Evolutionary conservation across 2,797 vertebrate species (phyloP).

Genomic region (Oceanodroma leucorhoa): DNA sequence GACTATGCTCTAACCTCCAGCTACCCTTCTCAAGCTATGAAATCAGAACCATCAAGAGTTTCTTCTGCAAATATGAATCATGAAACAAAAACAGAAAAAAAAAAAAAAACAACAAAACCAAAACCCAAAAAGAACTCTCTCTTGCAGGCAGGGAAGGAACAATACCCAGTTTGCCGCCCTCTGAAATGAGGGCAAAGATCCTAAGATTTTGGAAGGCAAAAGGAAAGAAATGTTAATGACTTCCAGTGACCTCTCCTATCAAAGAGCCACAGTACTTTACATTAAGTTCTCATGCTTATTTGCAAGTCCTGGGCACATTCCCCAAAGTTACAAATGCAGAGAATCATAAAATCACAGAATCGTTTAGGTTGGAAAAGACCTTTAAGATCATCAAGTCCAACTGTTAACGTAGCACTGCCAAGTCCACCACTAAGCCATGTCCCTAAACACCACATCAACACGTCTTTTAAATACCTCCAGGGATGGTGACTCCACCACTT

Average conservation of each 20-base stretch:
- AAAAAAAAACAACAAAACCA: not conserved
- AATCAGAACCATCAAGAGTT: not conserved
- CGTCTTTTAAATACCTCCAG: too few species aligned
- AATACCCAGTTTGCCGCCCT: rapidly evolving
- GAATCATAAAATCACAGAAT: not conserved
- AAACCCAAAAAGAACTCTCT: rapidly evolving
- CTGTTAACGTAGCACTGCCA: too few species aligned
- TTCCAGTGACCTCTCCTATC: not conserved
- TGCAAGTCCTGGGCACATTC: not conserved
- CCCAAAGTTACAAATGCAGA: not conserved
- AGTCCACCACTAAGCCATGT: too few species aligned
- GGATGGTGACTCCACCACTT: too few species aligned
- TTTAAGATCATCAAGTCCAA: too few species aligned
- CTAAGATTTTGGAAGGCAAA: not conserved
- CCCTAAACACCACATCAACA: too few species aligned
- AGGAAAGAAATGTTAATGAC: not conserved
- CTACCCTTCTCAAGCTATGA: not conserved
- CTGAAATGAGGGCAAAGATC: not conserved
- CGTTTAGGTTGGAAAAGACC: too few species aligned
- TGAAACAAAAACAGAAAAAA: not conserved
- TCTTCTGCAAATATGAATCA: not conserved
- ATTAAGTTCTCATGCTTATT: not conserved
- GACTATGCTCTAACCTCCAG: not conserved
- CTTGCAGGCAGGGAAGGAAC: not conserved
- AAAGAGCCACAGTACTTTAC: not conserved